Percentiles rank a stretch among this genome's conserved stretches.
These are phyloP conservation scores for Chrysopilus asiliformis DNA, from an alignment of 2,888 invertebrate genomes.

Conservation along the genomic window DNA sequence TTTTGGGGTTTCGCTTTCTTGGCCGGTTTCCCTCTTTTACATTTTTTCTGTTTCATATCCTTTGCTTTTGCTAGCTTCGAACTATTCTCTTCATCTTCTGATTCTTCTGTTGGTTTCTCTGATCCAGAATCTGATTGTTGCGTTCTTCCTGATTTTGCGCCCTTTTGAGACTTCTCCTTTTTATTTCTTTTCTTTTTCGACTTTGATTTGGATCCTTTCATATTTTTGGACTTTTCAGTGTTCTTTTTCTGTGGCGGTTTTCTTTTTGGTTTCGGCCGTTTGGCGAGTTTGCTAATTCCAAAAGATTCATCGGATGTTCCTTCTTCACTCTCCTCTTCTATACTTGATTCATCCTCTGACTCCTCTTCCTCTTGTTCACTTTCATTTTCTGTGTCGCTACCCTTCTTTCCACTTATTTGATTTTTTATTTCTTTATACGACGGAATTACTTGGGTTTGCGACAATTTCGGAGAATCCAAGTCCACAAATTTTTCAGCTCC, in stretches of 20 bases:
- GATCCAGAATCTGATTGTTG: background rate
- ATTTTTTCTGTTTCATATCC: background rate
- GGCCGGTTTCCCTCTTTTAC: background rate
- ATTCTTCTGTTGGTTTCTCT: too few species aligned
- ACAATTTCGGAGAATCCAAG: slow-evolving; percentile 17
- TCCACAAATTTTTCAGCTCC: slow-evolving; percentile 7
- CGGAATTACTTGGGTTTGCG: slow-evolving; percentile 14
- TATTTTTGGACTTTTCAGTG: background rate
- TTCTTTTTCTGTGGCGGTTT: background rate
- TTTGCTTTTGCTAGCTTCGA: background rate
- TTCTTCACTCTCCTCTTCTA: background rate
- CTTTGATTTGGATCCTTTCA: background rate
- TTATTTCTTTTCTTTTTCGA: background rate
- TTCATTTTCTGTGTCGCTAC: slow-evolving; percentile 10
- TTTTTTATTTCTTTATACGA: slow-evolving; percentile 7
- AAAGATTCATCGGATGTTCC: background rate
- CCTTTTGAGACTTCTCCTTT: background rate
- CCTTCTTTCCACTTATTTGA: slow-evolving; percentile 8
- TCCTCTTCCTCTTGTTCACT: slow-evolving; percentile 3
- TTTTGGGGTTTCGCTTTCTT: slow-evolving; percentile 1
- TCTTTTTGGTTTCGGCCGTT: slow-evolving; percentile 1
- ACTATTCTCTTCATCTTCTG: background rate
- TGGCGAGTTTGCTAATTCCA: background rate
- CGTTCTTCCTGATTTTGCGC: background rate
- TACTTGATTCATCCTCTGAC: background rate